These are phyloP conservation scores for Pristionchus fissidentatus DNA, from an alignment of 2,888 invertebrate species.

Conservation along the genomic window DNA sequence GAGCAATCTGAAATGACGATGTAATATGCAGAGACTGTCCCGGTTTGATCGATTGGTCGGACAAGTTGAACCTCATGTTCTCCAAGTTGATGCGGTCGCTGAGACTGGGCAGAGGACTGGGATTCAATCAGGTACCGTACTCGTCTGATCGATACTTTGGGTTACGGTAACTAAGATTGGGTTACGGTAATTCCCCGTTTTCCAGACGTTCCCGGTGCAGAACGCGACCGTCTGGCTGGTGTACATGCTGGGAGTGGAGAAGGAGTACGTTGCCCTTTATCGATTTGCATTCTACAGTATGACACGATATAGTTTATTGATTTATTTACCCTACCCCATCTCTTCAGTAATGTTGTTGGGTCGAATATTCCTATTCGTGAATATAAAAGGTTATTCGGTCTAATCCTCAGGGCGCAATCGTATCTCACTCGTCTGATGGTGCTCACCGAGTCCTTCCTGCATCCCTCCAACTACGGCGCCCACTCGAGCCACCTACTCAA, in stretches of 20 bases:
- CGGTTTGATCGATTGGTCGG: conserved; percentile 87
- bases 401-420: conserved; percentile 57
- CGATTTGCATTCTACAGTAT: not conserved
- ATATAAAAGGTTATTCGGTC: not conserved
- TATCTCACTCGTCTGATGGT: conserved; percentile 85
- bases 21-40: conserved; percentile 66
- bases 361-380: not conserved
- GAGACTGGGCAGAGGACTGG: conserved; percentile 31
- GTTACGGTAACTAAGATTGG: not conserved
- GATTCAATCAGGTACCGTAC: conserved; percentile 44
- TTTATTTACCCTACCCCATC: too few relatives aligned
- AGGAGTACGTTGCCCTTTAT: conserved; percentile 3
- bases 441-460: conserved; percentile 88
- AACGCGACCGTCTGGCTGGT: conserved; percentile 60
- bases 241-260: conserved; percentile 67
- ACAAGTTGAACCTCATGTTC: conserved; percentile 83
- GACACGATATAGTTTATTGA: too few relatives aligned
- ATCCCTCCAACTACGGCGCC: conserved; percentile 88
- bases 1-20: not conserved
- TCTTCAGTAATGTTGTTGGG: not conserved
- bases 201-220: conserved; percentile 74
- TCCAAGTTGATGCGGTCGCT: conserved; percentile 76
- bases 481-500: conserved; percentile 80
- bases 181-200: conserved; percentile 79
- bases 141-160: not conserved